Percentiles rank a stretch among this genome's conserved stretches.
phyloP scores from a whole-genome alignment of 2,113 vertebrate species.

The Oncorhynchus clarkii region DNA sequence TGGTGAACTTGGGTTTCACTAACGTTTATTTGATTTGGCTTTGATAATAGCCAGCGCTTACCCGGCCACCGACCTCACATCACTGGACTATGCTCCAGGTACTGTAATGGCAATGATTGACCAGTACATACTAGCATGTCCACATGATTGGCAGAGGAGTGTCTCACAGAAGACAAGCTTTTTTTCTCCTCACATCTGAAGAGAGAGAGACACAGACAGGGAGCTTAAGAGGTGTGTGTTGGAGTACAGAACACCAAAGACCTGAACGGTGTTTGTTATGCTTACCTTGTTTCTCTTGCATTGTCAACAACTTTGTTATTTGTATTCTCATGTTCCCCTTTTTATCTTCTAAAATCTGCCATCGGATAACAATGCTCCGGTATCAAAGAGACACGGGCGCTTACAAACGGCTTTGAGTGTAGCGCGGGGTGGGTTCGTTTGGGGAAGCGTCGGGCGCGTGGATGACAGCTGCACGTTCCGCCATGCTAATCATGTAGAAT shows the following conservation, averaged over 20 bases:
- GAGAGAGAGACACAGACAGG: no score
- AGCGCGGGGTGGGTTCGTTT: slow-evolving; percentile 1
- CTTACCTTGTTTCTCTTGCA: slow-evolving; percentile 21
- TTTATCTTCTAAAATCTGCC: slow-evolving; percentile 52
- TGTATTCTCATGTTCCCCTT: slow-evolving; percentile 51
- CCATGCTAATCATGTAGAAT: slow-evolving; percentile 14
- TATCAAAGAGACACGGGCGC: slow-evolving; percentile 52
- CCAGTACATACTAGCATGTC: background rate
- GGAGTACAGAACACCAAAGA: slow-evolving; percentile 47
- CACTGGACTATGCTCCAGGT: background rate
- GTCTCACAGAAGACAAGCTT: slow-evolving; percentile 16
- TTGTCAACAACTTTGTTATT: slow-evolving; percentile 54
- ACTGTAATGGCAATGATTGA: background rate
- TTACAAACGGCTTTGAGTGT: slow-evolving; percentile 14
- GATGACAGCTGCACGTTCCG: slow-evolving; percentile 7
- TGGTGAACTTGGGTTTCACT: no score
- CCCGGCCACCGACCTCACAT: no score
- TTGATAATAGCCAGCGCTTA: no score
- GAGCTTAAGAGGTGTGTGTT: background rate
- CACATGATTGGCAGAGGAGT: background rate
- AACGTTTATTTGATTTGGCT: no score
- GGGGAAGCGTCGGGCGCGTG: background rate
- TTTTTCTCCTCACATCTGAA: background rate
- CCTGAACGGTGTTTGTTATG: slow-evolving; percentile 42
- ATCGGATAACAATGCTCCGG: slow-evolving; percentile 36